Percentiles rank a stretch among this genome's conserved stretches.
Evolutionary conservation across 64 coral and sea anemone genomes (phyloP).

Genomic region (Montipora sp.): DNA sequence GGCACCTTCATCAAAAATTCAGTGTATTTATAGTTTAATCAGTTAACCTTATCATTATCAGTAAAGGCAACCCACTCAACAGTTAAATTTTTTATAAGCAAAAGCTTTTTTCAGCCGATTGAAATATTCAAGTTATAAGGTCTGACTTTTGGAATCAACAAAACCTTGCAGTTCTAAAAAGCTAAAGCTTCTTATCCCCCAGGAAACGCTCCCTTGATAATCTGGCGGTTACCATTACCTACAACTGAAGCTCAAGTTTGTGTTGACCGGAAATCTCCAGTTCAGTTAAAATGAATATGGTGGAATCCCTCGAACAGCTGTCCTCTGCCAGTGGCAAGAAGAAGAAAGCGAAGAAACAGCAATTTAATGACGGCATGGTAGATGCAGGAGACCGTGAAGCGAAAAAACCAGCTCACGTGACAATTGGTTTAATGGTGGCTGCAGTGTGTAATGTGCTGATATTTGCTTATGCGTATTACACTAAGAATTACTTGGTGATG

Average conservation of each 20-base stretch:
- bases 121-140: background rate
- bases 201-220: background rate
- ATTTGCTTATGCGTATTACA: slow-evolving; percentile 60
- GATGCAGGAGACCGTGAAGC: slow-evolving; percentile 72
- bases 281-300: slow-evolving; percentile 54
- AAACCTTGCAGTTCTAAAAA: background rate
- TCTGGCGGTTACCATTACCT: background rate
- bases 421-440: slow-evolving; percentile 46
- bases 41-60: background rate
- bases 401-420: slow-evolving; percentile 12
- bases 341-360: slow-evolving; percentile 63
- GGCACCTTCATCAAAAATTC: too few species aligned
- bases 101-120: background rate
- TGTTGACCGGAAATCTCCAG: background rate
- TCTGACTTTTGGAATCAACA: background rate
- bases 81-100: background rate
- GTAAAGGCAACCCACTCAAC: background rate
- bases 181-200: background rate
- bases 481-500: slow-evolving; percentile 64
- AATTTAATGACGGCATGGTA: slow-evolving; percentile 73
- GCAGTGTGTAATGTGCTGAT: slow-evolving; percentile 45
- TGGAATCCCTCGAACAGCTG: slow-evolving; percentile 70
- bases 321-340: slow-evolving; percentile 24
- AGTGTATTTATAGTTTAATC: too few species aligned
- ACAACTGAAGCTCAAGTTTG: background rate